Conservation (phyloP, 2,113 vertebrate genomes). For the Arvicanthis niloticus region DNA sequence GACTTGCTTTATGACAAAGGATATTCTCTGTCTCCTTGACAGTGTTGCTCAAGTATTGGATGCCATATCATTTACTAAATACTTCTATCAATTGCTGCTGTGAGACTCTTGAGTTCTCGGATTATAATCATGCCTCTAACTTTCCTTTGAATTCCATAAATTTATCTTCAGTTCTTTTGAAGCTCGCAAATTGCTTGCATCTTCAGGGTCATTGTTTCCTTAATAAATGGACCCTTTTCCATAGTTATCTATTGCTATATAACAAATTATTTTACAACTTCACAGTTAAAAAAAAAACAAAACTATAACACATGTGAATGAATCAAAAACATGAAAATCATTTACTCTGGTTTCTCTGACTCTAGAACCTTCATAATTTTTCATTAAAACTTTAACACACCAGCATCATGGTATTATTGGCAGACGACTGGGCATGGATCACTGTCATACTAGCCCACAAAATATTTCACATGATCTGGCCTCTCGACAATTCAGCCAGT, state of each 20-base stretch:
- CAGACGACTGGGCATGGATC: not conserved
- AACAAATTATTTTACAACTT: not conserved
- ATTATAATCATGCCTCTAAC: not conserved
- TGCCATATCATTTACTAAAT: not conserved
- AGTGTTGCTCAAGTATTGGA: not conserved
- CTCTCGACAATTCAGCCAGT: not conserved
- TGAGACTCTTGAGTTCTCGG: not conserved
- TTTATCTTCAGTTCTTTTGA: not conserved
- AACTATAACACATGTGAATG: not conserved
- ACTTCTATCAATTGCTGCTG: not conserved
- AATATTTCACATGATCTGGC: not conserved
- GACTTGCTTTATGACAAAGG: not conserved
- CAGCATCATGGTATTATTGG: not conserved
- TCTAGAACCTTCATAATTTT: not conserved
- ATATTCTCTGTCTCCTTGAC: not conserved
- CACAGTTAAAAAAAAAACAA: not conserved
- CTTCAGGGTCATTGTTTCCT: not conserved
- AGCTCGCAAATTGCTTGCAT: not conserved
- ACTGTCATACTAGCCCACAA: not conserved
- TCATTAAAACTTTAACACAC: not conserved
- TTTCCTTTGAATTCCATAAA: not conserved
- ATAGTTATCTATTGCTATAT: not conserved
- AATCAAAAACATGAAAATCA: not conserved
- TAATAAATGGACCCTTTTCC: too few species aligned
- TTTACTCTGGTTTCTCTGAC: not conserved